Percentiles rank a stretch among this genome's conserved stretches.
Evolutionary conservation across 2,797 vertebrate species (phyloP).

Genomic region (Alcedo quadribrachys): DNA sequence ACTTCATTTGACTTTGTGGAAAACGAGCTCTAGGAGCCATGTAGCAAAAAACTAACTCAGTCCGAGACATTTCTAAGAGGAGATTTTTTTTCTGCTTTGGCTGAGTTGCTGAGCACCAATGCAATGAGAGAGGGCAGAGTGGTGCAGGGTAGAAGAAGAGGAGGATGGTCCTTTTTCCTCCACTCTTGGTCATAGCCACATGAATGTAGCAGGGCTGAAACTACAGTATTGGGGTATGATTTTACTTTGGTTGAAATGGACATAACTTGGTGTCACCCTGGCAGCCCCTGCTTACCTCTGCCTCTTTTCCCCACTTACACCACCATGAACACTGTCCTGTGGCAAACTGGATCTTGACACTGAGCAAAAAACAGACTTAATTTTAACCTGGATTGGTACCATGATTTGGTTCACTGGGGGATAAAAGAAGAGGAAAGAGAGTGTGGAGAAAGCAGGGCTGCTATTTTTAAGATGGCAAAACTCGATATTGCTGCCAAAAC

Average conservation of each 20-base stretch:
- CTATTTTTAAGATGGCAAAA: neutral
- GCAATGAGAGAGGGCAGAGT: neutral
- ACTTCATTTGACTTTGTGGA: neutral
- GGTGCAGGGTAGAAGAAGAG: neutral
- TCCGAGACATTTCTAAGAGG: neutral
- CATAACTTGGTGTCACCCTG: neutral
- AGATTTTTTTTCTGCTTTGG: neutral
- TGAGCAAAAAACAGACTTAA: neutral
- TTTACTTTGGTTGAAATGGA: neutral
- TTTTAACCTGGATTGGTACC: slow-evolving; percentile 37
- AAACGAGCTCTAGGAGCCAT: neutral
- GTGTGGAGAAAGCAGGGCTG: neutral
- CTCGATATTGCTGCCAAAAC: neutral
- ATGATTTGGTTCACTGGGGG: neutral
- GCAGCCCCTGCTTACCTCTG: neutral
- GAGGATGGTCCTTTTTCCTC: neutral
- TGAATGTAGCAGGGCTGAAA: neutral
- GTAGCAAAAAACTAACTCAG: neutral
- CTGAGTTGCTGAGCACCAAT: neutral
- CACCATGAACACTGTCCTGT: neutral
- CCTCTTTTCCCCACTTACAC: neutral
- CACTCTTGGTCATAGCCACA: neutral
- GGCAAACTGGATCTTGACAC: neutral
- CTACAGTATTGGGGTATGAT: neutral
- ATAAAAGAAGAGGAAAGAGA: neutral